Evolutionary conservation across 2,888 invertebrate genomes (phyloP).

Genomic region (Teinopalpus imperialis): DNA sequence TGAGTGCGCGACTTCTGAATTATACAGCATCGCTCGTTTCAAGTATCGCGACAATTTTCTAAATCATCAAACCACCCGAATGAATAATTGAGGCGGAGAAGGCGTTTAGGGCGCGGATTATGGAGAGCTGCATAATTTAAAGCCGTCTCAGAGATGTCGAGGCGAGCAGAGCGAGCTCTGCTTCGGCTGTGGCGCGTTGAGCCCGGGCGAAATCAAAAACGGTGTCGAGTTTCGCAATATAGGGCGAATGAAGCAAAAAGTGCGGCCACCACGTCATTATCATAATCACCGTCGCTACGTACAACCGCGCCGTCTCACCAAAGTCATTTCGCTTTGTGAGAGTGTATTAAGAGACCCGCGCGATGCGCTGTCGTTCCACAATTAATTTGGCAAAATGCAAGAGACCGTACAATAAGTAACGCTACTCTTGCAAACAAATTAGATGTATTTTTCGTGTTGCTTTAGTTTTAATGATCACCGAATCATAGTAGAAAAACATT

Average conservation of each 20-base stretch:
- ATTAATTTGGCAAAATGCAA: constrained; percentile 65
- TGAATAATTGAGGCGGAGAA: constrained; percentile 77
- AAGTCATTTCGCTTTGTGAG: constrained; percentile 77
- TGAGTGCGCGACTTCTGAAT: constrained; percentile 57
- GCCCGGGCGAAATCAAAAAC: constrained; percentile 42
- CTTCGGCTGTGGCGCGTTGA: constrained; percentile 29
- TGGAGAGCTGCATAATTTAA: constrained; percentile 80
- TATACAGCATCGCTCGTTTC: constrained; percentile 67
- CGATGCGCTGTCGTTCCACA: constrained; percentile 76
- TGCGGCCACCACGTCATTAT: constrained; percentile 78
- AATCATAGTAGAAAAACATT: too few species aligned
- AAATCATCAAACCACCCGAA: constrained; percentile 78
- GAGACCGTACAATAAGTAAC: constrained; percentile 50
- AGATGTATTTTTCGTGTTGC: constrained; percentile 8
- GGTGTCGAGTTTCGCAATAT: constrained; percentile 72
- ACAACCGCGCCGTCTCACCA: constrained; percentile 68
- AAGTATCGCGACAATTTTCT: constrained; percentile 77
- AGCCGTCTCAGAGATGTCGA: constrained; percentile 66
- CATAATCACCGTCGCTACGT: constrained; percentile 77
- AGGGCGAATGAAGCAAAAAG: constrained; percentile 72
- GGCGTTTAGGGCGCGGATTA: constrained; percentile 79
- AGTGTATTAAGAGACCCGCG: constrained; percentile 73
- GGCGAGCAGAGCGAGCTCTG: constrained; percentile 42
- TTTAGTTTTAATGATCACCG: too few species aligned
- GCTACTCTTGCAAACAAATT: constrained; percentile 11